Percentiles rank a stretch among this genome's conserved stretches.
Conservation (phyloP, 2,797 vertebrate species). For the Melanotaenia parkinsoni region DNA sequence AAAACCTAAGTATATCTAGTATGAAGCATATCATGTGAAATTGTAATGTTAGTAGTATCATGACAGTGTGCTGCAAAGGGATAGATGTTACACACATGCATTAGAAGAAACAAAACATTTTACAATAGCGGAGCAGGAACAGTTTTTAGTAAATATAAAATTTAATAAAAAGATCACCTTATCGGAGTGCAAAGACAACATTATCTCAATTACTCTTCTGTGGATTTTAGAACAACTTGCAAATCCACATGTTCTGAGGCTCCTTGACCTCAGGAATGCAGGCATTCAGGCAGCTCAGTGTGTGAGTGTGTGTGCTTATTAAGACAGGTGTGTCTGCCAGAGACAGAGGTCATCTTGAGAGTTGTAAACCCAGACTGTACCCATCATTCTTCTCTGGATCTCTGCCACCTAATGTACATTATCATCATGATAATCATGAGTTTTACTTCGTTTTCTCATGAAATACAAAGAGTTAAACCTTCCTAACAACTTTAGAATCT, state of each 20-base stretch:
- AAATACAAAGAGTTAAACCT: constrained; percentile 45
- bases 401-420: constrained; percentile 70
- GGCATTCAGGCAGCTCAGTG: constrained; percentile 23
- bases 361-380: constrained; percentile 70
- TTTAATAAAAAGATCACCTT: neutral
- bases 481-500: constrained; percentile 37
- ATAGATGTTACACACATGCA: neutral
- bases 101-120: neutral
- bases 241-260: constrained; percentile 18
- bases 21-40: too few species aligned
- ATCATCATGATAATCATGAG: constrained; percentile 67
- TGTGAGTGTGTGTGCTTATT: constrained; percentile 20
- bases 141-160: neutral
- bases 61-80: neutral
- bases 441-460: constrained; percentile 38
- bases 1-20: too few species aligned
- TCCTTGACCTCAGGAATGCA: constrained; percentile 45
- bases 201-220: constrained; percentile 13
- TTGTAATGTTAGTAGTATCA: neutral
- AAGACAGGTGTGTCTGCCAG: constrained; percentile 41
- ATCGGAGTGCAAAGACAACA: neutral
- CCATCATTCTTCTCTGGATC: constrained; percentile 77
- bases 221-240: constrained; percentile 23
- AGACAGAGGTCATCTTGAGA: constrained; percentile 76
- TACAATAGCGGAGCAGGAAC: neutral